Conservation (phyloP, 92 coral and sea anemone species). For the Epizoanthus stellaris region DNA sequence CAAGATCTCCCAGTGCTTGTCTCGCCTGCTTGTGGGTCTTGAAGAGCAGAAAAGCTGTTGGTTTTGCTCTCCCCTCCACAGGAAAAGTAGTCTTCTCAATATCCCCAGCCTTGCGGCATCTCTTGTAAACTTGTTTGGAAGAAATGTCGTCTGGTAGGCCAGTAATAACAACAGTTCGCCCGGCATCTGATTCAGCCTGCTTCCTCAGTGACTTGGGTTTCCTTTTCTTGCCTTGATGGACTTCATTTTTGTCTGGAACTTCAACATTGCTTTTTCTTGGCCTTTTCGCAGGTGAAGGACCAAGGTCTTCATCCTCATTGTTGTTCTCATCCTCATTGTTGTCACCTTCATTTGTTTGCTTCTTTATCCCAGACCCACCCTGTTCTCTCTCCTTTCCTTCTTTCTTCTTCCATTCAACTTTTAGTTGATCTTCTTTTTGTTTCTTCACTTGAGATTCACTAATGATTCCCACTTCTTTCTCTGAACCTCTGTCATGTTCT, state of each 20-base stretch:
- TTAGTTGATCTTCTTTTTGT: slow-evolving; percentile 2
- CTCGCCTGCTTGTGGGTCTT: slow-evolving; percentile 80
- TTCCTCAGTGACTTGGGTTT: slow-evolving; percentile 79
- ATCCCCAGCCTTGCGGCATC: slow-evolving; percentile 74
- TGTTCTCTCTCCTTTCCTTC: background rate
- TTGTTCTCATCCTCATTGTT: background rate
- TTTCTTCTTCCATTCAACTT: slow-evolving; percentile 9
- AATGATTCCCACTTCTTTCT: background rate
- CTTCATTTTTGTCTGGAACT: slow-evolving; percentile 1
- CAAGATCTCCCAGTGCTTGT: slow-evolving; percentile 65
- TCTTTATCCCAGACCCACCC: background rate
- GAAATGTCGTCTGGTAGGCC: slow-evolving; percentile 71
- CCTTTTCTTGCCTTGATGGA: slow-evolving; percentile 22
- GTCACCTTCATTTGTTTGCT: background rate
- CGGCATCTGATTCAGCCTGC: slow-evolving; percentile 69
- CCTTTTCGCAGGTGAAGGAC: background rate
- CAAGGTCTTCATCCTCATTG: background rate
- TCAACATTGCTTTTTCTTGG: slow-evolving; percentile 3
- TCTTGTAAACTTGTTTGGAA: slow-evolving; percentile 77
- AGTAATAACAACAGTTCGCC: slow-evolving; percentile 77
- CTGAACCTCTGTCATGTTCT: background rate
- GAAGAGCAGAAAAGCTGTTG: slow-evolving; percentile 78
- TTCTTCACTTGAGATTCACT: slow-evolving; percentile 3
- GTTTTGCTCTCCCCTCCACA: slow-evolving; percentile 68
- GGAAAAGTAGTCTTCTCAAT: slow-evolving; percentile 83